Evolutionary conservation across 2,797 vertebrate genomes (phyloP).

Genomic region (Muscicapa striata): DNA sequence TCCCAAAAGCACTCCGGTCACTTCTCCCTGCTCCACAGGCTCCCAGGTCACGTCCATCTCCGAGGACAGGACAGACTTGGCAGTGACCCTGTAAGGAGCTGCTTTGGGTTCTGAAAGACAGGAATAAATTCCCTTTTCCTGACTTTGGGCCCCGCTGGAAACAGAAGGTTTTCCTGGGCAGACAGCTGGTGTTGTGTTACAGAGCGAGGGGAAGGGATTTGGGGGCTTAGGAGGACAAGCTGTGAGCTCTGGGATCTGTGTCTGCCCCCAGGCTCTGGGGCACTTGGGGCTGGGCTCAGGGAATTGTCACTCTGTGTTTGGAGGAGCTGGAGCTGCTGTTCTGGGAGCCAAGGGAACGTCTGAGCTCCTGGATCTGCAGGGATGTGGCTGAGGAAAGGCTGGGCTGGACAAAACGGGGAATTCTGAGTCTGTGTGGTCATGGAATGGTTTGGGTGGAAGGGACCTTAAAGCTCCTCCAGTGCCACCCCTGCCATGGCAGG

Average conservation of each 20-base stretch:
- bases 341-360: neutral
- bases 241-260: neutral
- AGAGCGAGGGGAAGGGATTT: neutral
- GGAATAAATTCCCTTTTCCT: neutral
- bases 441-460: neutral
- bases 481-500: neutral
- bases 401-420: neutral
- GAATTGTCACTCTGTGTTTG: neutral
- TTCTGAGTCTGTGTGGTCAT: fast-evolving
- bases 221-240: neutral
- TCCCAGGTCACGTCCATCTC: slow-evolving; percentile 95
- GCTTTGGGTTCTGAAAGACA: slow-evolving; percentile 85
- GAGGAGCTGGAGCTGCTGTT: neutral
- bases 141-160: fast-evolving
- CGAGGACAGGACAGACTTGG: slow-evolving; percentile 86
- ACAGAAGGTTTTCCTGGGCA: neutral
- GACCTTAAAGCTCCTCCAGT: no score
- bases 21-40: slow-evolving; percentile 81
- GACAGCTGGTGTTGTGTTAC: neutral
- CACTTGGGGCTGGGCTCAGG: neutral
- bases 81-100: slow-evolving; percentile 84
- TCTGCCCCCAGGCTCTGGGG: neutral
- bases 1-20: slow-evolving; percentile 88
- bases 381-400: neutral
- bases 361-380: neutral